A percentile compares a stretch with the other conserved stretches of the same genome.
These are phyloP conservation scores for Drosophila auraria DNA, from an alignment of 1,140 invertebrate genomes.

Conservation along the genomic window DNA sequence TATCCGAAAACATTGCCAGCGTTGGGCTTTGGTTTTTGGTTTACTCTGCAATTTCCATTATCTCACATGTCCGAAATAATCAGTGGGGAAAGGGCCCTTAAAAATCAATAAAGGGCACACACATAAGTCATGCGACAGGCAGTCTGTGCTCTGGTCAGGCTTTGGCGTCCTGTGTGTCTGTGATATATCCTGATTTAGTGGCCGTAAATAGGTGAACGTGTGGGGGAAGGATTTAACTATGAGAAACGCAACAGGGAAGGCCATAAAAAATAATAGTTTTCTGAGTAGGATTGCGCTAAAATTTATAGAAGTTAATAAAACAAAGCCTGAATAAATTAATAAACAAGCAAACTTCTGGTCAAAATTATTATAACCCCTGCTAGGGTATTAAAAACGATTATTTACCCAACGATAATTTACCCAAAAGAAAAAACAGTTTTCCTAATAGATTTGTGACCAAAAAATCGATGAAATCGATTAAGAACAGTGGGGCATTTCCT, in stretches of 20 bases:
- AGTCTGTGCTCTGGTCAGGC: conserved; percentile 9
- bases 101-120: conserved; percentile 71
- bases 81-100: conserved; percentile 1
- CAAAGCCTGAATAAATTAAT: neutral
- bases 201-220: conserved; percentile 13
- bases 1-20: conserved; percentile 22
- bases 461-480: conserved; percentile 7
- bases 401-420: neutral
- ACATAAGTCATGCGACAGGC: conserved; percentile 46
- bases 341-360: no score
- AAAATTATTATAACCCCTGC: no score
- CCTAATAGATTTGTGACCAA: neutral
- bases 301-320: no score
- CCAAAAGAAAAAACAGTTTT: neutral
- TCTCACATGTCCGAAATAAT: conserved; percentile 38
- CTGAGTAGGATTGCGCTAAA: no score
- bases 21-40: conserved; percentile 13
- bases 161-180: conserved; percentile 13
- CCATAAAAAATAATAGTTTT: neutral
- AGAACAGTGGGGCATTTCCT: no score
- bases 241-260: neutral
- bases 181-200: conserved; percentile 16
- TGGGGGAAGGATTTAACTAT: neutral
- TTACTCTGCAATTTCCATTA: conserved; percentile 58
- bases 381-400: no score